phyloP scores from a whole-genome alignment of 2,888 invertebrate species.

The Synergus gifuensis region DNA sequence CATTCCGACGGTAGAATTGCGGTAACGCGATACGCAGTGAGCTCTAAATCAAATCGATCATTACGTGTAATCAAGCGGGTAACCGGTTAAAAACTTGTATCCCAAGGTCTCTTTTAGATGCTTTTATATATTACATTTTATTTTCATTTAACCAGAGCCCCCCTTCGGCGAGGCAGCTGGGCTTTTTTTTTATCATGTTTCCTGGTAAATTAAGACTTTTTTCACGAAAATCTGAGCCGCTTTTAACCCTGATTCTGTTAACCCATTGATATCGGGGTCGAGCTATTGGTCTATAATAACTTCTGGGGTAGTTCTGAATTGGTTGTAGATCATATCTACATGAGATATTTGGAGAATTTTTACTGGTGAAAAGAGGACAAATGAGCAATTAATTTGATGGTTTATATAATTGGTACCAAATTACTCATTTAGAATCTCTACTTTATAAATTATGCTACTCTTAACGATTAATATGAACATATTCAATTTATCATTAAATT shows the following conservation, averaged over 20 bases:
- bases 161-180: slow-evolving; percentile 55
- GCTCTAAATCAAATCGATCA: slow-evolving; percentile 73
- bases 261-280: slow-evolving; percentile 68
- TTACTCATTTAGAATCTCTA: not conserved
- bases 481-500: too few relatives aligned
- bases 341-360: slow-evolving; percentile 1
- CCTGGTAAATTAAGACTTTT: slow-evolving; percentile 66
- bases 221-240: slow-evolving; percentile 65
- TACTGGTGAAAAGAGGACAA: slow-evolving; percentile 16
- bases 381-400: not conserved
- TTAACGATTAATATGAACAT: too few relatives aligned
- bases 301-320: slow-evolving; percentile 54
- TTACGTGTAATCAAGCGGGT: slow-evolving; percentile 74
- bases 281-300: slow-evolving; percentile 63
- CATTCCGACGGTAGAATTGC: slow-evolving; percentile 44
- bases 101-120: slow-evolving; percentile 16
- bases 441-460: not conserved
- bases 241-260: slow-evolving; percentile 72
- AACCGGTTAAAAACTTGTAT: slow-evolving; percentile 63
- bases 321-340: slow-evolving; percentile 37
- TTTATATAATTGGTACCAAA: not conserved
- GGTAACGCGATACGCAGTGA: slow-evolving; percentile 69
- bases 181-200: slow-evolving; percentile 60
- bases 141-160: slow-evolving; percentile 48
- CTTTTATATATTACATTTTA: slow-evolving; percentile 18